Evolutionary conservation across 2,888 invertebrate species (phyloP).

Genomic region (Hipparchia sbordonii): DNA sequence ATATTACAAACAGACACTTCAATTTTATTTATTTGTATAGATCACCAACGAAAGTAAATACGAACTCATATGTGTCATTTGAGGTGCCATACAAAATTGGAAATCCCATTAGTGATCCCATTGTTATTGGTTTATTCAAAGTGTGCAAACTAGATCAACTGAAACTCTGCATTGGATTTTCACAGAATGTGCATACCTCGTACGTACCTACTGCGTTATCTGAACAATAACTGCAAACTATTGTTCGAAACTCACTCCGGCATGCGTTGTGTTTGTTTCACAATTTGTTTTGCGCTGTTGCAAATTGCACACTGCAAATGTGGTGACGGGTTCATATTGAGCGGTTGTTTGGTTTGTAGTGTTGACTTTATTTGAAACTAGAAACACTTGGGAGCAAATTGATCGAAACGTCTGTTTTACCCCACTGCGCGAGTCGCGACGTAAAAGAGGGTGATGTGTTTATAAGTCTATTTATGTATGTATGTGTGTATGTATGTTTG

Average conservation of each 20-base stretch:
- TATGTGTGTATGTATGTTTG: no score
- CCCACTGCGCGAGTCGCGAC: no score
- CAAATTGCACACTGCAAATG: constrained; percentile 28
- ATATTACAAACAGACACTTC: no score
- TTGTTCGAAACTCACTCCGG: constrained; percentile 35
- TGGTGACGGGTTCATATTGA: constrained; percentile 15
- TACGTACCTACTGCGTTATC: constrained; percentile 27
- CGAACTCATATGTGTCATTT: background rate
- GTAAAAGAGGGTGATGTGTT: no score
- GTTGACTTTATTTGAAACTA: no score
- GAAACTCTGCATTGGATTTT: constrained; percentile 22
- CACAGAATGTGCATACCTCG: constrained; percentile 23
- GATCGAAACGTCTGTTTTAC: no score
- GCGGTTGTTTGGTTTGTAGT: no score
- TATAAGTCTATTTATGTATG: no score
- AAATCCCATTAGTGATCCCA: background rate
- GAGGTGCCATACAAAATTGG: background rate
- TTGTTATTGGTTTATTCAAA: constrained; percentile 6
- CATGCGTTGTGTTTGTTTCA: constrained; percentile 36
- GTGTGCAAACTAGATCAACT: constrained; percentile 29
- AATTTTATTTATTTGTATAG: no score
- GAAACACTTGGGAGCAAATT: no score
- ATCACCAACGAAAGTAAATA: no score
- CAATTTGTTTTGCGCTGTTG: constrained; percentile 37
- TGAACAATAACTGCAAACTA: constrained; percentile 38